A percentile compares a stretch with the other conserved stretches of the same genome.
phyloP scores from a whole-genome alignment of 2,888 invertebrate species.

The Pocota personata region DNA sequence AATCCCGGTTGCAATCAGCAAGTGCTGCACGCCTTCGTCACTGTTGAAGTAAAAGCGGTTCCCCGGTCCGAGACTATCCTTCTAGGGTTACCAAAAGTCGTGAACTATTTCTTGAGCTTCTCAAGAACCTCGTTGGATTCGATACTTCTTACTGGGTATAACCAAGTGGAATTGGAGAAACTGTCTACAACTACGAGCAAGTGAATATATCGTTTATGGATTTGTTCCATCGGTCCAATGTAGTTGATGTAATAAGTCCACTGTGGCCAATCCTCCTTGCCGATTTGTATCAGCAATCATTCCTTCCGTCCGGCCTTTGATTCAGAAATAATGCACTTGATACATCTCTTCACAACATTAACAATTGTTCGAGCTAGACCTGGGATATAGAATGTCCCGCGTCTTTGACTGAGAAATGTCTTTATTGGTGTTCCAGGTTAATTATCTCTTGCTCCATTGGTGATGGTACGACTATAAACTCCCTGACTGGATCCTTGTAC shows the following conservation, averaged over 20 bases:
- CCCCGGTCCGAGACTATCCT: constrained; percentile 61
- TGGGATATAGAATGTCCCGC: constrained; percentile 11
- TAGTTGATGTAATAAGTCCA: constrained; percentile 18
- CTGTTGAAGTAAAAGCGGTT: constrained; percentile 75
- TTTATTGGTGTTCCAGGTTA: neutral
- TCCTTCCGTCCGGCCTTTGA: constrained; percentile 6
- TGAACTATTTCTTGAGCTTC: neutral
- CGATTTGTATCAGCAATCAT: constrained; percentile 1
- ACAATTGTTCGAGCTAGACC: neutral
- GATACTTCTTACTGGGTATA: too few relatives aligned
- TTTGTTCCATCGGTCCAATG: constrained; percentile 25
- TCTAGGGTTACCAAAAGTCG: constrained; percentile 50
- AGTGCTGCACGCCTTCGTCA: constrained; percentile 67
- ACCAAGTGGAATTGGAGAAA: too few relatives aligned
- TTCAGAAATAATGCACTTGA: constrained; percentile 4
- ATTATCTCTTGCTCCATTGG: too few relatives aligned
- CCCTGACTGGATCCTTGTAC: neutral
- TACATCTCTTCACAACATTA: neutral
- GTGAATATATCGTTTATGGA: neutral
- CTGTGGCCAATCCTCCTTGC: constrained; percentile 15
- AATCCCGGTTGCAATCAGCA: neutral
- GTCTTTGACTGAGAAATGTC: constrained; percentile 1
- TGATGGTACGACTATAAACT: constrained; percentile 17
- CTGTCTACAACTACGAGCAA: too few relatives aligned
- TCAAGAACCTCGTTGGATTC: neutral